Conservation (phyloP, 2,797 vertebrate genomes). For the Typhlichthys subterraneus region DNA sequence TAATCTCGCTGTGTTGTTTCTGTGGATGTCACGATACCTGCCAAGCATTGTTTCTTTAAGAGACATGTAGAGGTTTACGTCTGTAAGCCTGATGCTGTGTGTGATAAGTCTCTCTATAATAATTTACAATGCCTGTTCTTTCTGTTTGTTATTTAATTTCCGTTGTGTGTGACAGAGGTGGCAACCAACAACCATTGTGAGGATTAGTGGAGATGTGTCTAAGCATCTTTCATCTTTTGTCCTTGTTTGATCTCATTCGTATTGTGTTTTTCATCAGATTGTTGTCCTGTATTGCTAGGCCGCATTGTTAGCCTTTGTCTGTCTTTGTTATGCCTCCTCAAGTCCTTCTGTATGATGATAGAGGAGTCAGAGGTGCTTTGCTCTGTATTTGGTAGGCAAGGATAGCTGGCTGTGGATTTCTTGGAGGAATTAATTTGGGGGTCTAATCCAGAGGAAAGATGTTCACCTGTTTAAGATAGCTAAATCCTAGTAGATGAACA, state of each 20-base stretch:
- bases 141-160: too few species aligned
- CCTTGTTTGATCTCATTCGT: slow-evolving; percentile 11
- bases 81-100: slow-evolving; percentile 20
- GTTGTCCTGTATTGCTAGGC: not conserved
- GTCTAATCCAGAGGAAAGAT: not conserved
- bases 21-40: slow-evolving; percentile 18
- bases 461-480: slow-evolving; percentile 10
- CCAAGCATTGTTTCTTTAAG: slow-evolving; percentile 16
- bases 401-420: slow-evolving; percentile 7
- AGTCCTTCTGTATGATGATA: slow-evolving; percentile 1
- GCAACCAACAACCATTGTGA: not conserved
- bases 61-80: slow-evolving; percentile 8
- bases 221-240: not conserved
- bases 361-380: slow-evolving; percentile 23
- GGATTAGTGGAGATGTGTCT: not conserved
- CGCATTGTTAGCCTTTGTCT: not conserved
- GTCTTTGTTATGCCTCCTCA: not conserved
- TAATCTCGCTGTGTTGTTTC: slow-evolving; percentile 38
- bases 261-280: slow-evolving; percentile 4
- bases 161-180: too few species aligned
- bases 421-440: not conserved
- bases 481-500: not conserved
- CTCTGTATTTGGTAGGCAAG: slow-evolving; percentile 23
- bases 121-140: too few species aligned
- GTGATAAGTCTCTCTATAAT: too few species aligned